A percentile compares a stretch with the other conserved stretches of the same genome.
Evolutionary conservation across 2,888 invertebrate species (phyloP).

Genomic region (Netelia fuscicornis): DNA sequence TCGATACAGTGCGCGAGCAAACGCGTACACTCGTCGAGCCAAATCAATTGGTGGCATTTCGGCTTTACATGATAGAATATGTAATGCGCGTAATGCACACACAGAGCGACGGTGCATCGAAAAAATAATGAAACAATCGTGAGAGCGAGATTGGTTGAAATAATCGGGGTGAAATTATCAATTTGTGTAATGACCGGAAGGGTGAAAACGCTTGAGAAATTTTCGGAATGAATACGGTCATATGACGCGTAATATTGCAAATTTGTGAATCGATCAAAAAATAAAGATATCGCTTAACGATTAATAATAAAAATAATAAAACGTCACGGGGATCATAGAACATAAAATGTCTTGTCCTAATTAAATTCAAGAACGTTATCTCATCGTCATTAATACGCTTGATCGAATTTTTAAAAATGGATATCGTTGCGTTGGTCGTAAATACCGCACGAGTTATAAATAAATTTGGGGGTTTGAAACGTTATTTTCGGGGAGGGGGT

Average conservation of each 20-base stretch:
- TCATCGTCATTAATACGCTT: background rate
- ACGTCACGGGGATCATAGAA: background rate
- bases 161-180: constrained; percentile 21
- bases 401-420: constrained; percentile 14
- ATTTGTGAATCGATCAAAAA: constrained; percentile 24
- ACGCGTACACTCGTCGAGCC: constrained; percentile 3
- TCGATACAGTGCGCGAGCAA: constrained; percentile 29
- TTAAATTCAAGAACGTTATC: background rate
- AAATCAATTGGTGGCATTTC: constrained; percentile 55
- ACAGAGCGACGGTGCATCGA: constrained; percentile 11
- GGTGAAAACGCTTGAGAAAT: constrained; percentile 16
- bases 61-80: constrained; percentile 34
- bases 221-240: constrained; percentile 3
- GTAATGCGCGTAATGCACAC: constrained; percentile 38
- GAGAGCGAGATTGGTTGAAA: constrained; percentile 32
- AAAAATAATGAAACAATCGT: constrained; percentile 28
- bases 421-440: constrained; percentile 23
- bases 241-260: constrained; percentile 27
- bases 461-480: constrained; percentile 74
- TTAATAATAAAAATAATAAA: background rate
- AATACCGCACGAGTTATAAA: constrained; percentile 68
- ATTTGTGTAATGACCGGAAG: constrained; percentile 53
- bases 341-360: too few species aligned
- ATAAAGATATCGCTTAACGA: constrained; percentile 11
- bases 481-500: too few species aligned